Percentiles rank a stretch among this genome's conserved stretches.
Conservation (phyloP, 2,797 vertebrate species). For the Megalops cyprinoides region DNA sequence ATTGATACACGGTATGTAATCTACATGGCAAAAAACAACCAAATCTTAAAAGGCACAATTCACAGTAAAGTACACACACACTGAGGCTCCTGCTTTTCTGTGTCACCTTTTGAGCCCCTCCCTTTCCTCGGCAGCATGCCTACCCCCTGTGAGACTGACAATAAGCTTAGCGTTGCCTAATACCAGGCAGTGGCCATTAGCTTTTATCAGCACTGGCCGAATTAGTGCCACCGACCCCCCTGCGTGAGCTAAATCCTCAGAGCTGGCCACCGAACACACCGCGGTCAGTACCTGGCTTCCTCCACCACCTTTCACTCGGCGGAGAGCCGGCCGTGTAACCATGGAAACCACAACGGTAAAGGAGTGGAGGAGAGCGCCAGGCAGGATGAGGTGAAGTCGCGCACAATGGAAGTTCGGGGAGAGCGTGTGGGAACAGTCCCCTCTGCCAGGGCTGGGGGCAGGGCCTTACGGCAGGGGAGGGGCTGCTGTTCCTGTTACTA, state of each 20-base stretch:
- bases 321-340: constrained; percentile 22
- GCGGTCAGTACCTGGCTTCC: background rate
- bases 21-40: too few species aligned
- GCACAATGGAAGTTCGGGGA: background rate
- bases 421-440: background rate
- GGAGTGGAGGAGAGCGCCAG: background rate
- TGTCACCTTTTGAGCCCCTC: too few species aligned
- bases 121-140: too few species aligned
- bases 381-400: background rate
- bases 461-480: background rate
- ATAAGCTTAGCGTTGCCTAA: too few species aligned
- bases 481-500: background rate
- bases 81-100: too few species aligned
- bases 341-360: constrained; percentile 9
- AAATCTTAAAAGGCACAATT: background rate
- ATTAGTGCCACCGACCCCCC: too few species aligned
- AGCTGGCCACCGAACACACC: background rate
- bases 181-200: too few species aligned
- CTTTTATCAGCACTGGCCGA: background rate
- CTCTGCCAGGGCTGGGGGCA: background rate
- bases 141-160: too few species aligned
- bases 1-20: too few species aligned
- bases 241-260: background rate
- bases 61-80: too few species aligned
- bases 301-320: constrained; percentile 24